These are phyloP conservation scores for Oscheius sp. DNA, from an alignment of 2,888 invertebrate genomes.

Conservation along the genomic window DNA sequence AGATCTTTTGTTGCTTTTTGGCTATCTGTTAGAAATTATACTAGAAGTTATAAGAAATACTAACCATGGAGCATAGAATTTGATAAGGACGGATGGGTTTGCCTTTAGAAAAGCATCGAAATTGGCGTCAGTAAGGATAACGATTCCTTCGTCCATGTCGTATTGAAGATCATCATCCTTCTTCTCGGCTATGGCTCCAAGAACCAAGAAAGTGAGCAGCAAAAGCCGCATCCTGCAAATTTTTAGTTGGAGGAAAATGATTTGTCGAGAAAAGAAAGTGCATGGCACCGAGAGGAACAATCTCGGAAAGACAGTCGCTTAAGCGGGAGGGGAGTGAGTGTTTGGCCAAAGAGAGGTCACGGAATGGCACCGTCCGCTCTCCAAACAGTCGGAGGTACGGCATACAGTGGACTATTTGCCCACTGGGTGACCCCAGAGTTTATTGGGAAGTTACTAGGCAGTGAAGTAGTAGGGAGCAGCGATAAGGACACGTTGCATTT, in stretches of 20 bases:
- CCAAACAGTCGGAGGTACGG: conserved; percentile 25
- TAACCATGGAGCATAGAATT: conserved; percentile 77
- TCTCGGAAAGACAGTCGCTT: conserved; percentile 27
- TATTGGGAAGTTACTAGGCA: neutral
- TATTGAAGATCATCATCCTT: conserved; percentile 50
- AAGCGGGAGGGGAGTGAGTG: conserved; percentile 9
- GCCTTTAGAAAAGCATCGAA: conserved; percentile 67
- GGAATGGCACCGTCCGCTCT: conserved; percentile 34
- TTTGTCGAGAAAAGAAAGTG: neutral
- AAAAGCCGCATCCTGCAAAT: conserved; percentile 15
- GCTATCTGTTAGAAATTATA: too few species aligned
- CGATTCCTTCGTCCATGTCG: conserved; percentile 56
- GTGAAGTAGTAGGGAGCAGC: neutral
- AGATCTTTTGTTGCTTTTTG: neutral
- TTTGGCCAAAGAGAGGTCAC: conserved; percentile 27
- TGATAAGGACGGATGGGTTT: conserved; percentile 73
- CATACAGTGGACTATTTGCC: conserved; percentile 33
- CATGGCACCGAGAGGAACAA: neutral
- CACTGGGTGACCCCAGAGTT: conserved; percentile 25
- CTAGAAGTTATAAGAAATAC: too few species aligned
- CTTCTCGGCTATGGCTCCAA: conserved; percentile 11
- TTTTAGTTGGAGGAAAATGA: neutral
- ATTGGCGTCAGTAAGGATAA: conserved; percentile 66
- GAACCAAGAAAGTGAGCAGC: conserved; percentile 20
- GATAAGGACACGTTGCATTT: conserved; percentile 18